Evolutionary conservation across 2,888 invertebrate species (phyloP), one percentile per base, ranked within the genome.

Genomic region (Pristionchus mayeri): DNA sequence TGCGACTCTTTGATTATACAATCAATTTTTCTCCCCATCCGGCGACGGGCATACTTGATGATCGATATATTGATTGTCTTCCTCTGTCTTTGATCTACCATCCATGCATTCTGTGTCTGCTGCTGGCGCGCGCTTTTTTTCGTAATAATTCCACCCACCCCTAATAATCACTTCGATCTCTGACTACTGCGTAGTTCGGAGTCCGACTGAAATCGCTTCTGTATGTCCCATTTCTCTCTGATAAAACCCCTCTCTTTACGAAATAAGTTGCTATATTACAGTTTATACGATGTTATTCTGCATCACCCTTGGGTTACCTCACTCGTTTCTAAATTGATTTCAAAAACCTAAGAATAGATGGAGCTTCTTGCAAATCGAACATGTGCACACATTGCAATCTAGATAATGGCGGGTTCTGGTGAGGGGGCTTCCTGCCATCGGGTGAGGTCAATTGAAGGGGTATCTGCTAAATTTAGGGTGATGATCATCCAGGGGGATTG

Each of bases 201-300:
- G 24, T 0, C 37, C n/a, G 71, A 44, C 24, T 44, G n/a, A 40
- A 71, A 71, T 71, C 24, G 24, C 21, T 67, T 71, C n/a, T 71
- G 71, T 71, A 71, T 71, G 71, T n/a, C 40, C 71, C 24, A 9
- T 71, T 44, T 78, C 76, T 6, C 27, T 78, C 27, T 48, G 50
- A 78, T 78, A 50, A 78, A 78, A 50, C 76, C 76, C 76, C 76
- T 50, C 76, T 78, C 50, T 76, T 75, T 50, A 24, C n/a, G n/a
- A n/a, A 18, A 75, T 24, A 18, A 34, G 21, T 37, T 48, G 9
- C 11, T 37, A 6, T 37, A 6, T 37, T 3, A 37, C 71, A 71
- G 24, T 71, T 34, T 9, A 71, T 71, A 71, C n/a, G 71, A 71
- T 71, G 71, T 71, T 40, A 71, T 71, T 11, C n/a, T 71, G 40